phyloP scores from a whole-genome alignment of 2,888 invertebrate species.

The Stenolophus ochropezus region DNA sequence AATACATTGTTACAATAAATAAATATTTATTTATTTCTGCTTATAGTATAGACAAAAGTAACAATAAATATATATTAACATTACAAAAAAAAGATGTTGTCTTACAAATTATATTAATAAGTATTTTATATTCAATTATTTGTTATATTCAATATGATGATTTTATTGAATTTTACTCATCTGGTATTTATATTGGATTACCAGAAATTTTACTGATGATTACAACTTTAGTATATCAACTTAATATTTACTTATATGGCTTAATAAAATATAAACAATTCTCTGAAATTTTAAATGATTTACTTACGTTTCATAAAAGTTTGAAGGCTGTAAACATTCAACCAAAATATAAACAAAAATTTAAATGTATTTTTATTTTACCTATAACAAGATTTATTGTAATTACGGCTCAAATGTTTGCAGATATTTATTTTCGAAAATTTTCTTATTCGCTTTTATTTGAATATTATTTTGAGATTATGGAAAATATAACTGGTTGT shows the following conservation, averaged over 20 bases:
- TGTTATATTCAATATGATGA: not conserved
- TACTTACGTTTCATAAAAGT: not conserved
- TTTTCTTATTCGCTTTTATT: not conserved
- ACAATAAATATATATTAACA: not conserved
- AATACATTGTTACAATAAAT: not conserved
- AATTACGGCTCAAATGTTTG: not conserved
- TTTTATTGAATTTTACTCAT: not conserved
- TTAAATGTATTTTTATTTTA: not conserved
- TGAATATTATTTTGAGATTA: not conserved
- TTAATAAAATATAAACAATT: not conserved
- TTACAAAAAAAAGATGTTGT: not conserved
- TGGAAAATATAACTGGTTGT: not conserved
- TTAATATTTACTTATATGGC: not conserved
- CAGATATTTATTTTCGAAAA: not conserved
- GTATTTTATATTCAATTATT: not conserved
- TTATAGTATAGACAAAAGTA: not conserved
- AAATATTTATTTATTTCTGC: not conserved
- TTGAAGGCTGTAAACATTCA: not conserved
- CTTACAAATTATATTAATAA: not conserved
- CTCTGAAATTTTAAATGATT: not conserved
- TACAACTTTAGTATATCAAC: not conserved
- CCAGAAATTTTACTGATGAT: not conserved
- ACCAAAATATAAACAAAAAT: not conserved
- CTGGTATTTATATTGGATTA: not conserved
- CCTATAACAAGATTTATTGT: not conserved